Evolutionary conservation across 2,797 vertebrate species (phyloP).

Genomic region (Cuculus canorus): DNA sequence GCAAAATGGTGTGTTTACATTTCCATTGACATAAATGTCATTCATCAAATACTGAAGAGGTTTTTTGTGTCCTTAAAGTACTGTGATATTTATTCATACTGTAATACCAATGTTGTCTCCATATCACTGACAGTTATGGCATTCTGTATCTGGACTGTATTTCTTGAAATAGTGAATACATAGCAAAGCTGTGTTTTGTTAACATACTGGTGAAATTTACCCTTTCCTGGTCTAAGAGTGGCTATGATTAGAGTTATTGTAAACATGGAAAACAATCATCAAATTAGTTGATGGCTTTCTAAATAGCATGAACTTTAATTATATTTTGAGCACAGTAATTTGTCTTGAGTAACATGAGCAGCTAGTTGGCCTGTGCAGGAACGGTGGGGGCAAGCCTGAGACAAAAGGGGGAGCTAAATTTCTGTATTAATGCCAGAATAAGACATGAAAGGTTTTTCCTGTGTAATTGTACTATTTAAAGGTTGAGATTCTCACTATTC

Average conservation of each 20-base stretch:
- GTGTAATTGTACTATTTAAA: background rate
- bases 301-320: constrained; percentile 23
- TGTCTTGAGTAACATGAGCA: background rate
- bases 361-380: background rate
- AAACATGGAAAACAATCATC: constrained; percentile 1
- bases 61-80: background rate
- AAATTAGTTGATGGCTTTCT: constrained; percentile 17
- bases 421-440: background rate
- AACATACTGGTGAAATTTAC: background rate
- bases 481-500: background rate
- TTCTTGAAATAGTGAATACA: background rate
- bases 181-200: background rate
- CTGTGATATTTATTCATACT: background rate
- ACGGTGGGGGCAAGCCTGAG: background rate
- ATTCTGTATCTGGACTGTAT: background rate
- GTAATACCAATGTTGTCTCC: background rate
- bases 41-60: background rate
- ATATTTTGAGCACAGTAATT: background rate
- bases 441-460: background rate
- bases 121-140: background rate
- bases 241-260: background rate
- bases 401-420: background rate
- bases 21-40: background rate
- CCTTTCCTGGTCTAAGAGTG: background rate
- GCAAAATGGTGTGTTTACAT: background rate